These are phyloP conservation scores for Formica aserva DNA, from an alignment of 2,888 invertebrate species.

Conservation along the genomic window DNA sequence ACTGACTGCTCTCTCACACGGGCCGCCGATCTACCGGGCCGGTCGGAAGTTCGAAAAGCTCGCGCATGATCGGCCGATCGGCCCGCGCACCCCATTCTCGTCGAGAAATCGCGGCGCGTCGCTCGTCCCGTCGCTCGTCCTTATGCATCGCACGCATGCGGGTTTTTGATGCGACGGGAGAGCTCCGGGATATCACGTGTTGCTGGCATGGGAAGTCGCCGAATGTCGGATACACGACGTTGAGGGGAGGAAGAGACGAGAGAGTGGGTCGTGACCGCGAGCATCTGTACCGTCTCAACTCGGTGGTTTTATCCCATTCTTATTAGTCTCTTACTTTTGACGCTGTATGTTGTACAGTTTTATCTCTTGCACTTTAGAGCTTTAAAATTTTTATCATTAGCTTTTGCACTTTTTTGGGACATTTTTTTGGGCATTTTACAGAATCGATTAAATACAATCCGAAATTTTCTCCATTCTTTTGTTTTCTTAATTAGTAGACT, in stretches of 20 bases:
- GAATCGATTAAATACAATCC: too few relatives aligned
- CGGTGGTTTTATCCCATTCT: background rate
- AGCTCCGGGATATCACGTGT: conserved; percentile 39
- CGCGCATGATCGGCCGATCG: conserved; percentile 72
- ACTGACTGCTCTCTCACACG: conserved; percentile 54
- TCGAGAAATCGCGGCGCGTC: conserved; percentile 36
- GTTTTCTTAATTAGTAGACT: background rate
- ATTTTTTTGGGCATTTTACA: background rate
- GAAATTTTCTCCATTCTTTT: background rate
- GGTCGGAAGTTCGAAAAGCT: conserved; percentile 55
- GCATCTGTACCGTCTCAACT: background rate
- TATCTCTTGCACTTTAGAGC: background rate
- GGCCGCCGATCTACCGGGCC: conserved; percentile 35
- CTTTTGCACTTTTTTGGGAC: too few relatives aligned
- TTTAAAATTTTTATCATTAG: background rate
- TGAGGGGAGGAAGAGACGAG: background rate
- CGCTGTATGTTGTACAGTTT: background rate
- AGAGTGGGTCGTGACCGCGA: background rate
- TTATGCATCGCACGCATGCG: conserved; percentile 54
- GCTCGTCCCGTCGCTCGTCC: conserved; percentile 12
- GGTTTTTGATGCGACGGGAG: conserved; percentile 35
- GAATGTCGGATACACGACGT: conserved; percentile 18
- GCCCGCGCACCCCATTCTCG: conserved; percentile 69
- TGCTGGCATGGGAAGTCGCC: conserved; percentile 36
- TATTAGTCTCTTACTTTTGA: conserved; percentile 3